Evolutionary conservation across 2,113 vertebrate species (phyloP).

Genomic region (Melierax canorus): DNA sequence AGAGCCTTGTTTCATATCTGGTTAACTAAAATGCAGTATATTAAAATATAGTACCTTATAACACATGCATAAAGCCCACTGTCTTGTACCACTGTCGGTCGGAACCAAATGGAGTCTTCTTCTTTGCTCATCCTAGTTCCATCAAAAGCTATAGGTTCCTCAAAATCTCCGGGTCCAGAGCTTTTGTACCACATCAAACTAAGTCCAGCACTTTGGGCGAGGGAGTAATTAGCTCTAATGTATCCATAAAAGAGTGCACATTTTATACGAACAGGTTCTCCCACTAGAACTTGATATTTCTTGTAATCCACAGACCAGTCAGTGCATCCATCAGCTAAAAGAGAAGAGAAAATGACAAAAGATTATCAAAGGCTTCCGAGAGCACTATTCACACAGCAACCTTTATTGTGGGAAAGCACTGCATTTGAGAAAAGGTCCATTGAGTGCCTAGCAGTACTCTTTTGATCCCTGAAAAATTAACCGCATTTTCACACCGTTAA

Average conservation of each 20-base stretch:
- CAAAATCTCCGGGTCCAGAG: constrained; percentile 93
- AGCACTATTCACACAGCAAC: neutral
- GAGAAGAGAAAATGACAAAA: constrained; percentile 33
- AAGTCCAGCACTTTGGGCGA: constrained; percentile 94
- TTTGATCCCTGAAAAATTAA: neutral
- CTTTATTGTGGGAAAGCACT: neutral
- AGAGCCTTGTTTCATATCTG: neutral
- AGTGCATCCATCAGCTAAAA: constrained; percentile 94
- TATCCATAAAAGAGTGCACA: constrained; percentile 98
- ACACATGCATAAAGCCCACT: constrained; percentile 96
- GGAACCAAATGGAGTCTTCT: constrained; percentile 98
- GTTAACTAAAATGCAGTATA: neutral
- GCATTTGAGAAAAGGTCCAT: neutral
- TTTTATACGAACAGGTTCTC: constrained; percentile 97
- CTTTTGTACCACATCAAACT: constrained; percentile 99
- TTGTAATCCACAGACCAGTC: constrained; percentile 99
- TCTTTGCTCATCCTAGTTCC: constrained; percentile 97
- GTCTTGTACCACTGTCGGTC: constrained; percentile 92
- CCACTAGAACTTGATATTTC: constrained; percentile 95
- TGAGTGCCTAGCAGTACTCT: neutral
- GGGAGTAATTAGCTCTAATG: constrained; percentile 96
- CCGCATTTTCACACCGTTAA: neutral
- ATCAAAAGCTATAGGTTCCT: constrained; percentile 98
- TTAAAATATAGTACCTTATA: constrained; percentile 82
- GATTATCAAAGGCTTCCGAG: neutral